Evolutionary conservation across 2,888 invertebrate species (phyloP), one percentile per base, ranked within the genome.

Genomic region (Cephus nigrinus): DNA sequence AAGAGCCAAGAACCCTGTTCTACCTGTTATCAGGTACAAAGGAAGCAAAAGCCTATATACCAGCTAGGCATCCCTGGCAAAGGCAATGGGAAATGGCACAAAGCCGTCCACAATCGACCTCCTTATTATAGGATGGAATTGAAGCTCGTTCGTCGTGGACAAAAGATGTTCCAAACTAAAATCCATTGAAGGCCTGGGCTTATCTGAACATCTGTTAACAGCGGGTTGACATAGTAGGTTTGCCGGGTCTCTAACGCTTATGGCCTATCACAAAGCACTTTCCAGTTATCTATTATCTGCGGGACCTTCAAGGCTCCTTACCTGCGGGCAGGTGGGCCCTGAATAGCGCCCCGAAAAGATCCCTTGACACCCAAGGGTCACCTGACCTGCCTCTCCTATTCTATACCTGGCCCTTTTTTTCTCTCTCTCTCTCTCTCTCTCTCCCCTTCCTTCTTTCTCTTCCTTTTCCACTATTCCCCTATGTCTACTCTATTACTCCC

Each of bases 171-270:
- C 84, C 80, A 35, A 35, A 55, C 75, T 76, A 83, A 88, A 88
- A 89, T 88, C 88, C 86, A 86, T 89, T 88, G 88, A 88, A 86
- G 84, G 80, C 82, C 81, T 9, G 23, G 84, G 88, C 89, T 90
- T 90, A 91, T 90, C 90, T 88, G 88, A 90, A 90, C 90, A 90
- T 90, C 90, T 90, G 90, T 91, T 90, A 90, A 90, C 89, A 90
- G 90, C 86, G 86, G 86, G 82, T 87, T 86, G 86, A 86, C 85
- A 85, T 81, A 83, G 84, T 83, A 80, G 81, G 82, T 82, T 80
- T 80, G 77, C 76, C 81, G 82, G 85, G 84, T 83, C 81, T 55
- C 55, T 82, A 81, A 81, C 82, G 85, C 83, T 81, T 82, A 81
- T 81, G 77, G 80, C 84, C 85, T 89, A 89, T 90, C 89, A 88